Evolutionary conservation across 2,888 invertebrate species (phyloP).

Genomic region (Pollenia griseotomentosa): DNA sequence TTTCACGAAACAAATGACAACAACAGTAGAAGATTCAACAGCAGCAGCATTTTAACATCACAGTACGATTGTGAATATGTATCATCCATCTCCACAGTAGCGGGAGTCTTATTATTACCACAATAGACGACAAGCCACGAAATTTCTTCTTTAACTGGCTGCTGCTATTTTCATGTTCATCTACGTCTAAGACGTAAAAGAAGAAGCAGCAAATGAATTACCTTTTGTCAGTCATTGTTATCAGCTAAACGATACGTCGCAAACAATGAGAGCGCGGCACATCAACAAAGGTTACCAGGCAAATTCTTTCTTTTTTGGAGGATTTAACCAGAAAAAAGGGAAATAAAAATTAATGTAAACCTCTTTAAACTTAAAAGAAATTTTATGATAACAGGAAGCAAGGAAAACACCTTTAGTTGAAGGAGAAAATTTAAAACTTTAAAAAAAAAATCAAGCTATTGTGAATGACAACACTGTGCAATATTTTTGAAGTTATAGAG

Average conservation of each 20-base stretch:
- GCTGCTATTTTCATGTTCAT: slow-evolving; percentile 67
- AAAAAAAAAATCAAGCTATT: not conserved
- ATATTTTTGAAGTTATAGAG: not conserved
- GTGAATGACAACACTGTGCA: not conserved
- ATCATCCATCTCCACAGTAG: slow-evolving; percentile 52
- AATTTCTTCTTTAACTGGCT: slow-evolving; percentile 52
- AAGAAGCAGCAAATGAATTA: slow-evolving; percentile 64
- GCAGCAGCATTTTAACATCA: slow-evolving; percentile 37
- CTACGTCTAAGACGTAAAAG: slow-evolving; percentile 47
- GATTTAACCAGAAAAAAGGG: not conserved
- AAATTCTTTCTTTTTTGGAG: slow-evolving; percentile 7
- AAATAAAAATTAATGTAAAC: slow-evolving; percentile 32
- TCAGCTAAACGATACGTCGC: slow-evolving; percentile 55
- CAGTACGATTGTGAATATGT: slow-evolving; percentile 13
- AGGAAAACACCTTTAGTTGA: slow-evolving; percentile 9
- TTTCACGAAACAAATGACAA: slow-evolving; percentile 65
- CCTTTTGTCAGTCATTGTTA: slow-evolving; percentile 68
- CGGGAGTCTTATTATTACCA: slow-evolving; percentile 56
- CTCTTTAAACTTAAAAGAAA: slow-evolving; percentile 14
- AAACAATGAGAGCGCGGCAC: slow-evolving; percentile 59
- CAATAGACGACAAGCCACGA: slow-evolving; percentile 54
- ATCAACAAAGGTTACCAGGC: slow-evolving; percentile 50
- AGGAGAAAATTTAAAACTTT: no score
- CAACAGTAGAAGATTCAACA: slow-evolving; percentile 31
- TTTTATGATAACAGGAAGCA: slow-evolving; percentile 26